Evolutionary conservation across 2,113 vertebrate genomes (phyloP).

Genomic region (Cyanistes caeruleus): DNA sequence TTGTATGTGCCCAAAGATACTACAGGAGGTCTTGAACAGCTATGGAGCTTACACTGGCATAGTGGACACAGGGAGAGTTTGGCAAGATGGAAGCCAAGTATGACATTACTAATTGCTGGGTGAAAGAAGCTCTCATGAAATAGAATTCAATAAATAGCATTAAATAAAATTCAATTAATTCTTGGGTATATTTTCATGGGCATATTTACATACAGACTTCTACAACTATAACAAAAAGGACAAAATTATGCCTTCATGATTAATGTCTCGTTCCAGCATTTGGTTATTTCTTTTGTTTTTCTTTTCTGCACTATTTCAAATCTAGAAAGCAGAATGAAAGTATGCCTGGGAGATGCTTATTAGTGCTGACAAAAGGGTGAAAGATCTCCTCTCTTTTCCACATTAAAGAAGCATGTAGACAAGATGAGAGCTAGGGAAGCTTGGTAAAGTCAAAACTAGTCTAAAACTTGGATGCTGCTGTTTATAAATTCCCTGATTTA

Average conservation of each 20-base stretch:
- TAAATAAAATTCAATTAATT: neutral
- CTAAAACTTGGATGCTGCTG: neutral
- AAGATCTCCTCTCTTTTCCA: neutral
- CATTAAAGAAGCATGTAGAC: neutral
- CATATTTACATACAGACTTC: neutral
- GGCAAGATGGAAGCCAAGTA: neutral
- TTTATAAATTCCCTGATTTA: neutral
- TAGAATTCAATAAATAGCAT: neutral
- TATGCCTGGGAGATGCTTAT: neutral
- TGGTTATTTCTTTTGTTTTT: neutral
- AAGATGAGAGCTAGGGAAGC: neutral
- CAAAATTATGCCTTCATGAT: neutral
- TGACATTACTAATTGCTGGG: neutral
- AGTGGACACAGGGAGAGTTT: neutral
- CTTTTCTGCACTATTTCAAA: neutral
- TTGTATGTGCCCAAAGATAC: neutral
- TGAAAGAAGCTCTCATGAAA: constrained; percentile 11
- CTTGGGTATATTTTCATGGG: neutral
- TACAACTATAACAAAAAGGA: neutral
- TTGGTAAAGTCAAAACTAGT: neutral
- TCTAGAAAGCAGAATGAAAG: neutral
- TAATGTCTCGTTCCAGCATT: neutral
- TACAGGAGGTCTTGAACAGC: neutral
- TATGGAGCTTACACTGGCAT: neutral
- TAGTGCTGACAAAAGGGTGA: neutral